A percentile compares a stretch with the other conserved stretches of the same genome.
These are phyloP conservation scores for Pelodiscus sinensis DNA, from an alignment of 2,113 vertebrate genomes.

Conservation along the genomic window DNA sequence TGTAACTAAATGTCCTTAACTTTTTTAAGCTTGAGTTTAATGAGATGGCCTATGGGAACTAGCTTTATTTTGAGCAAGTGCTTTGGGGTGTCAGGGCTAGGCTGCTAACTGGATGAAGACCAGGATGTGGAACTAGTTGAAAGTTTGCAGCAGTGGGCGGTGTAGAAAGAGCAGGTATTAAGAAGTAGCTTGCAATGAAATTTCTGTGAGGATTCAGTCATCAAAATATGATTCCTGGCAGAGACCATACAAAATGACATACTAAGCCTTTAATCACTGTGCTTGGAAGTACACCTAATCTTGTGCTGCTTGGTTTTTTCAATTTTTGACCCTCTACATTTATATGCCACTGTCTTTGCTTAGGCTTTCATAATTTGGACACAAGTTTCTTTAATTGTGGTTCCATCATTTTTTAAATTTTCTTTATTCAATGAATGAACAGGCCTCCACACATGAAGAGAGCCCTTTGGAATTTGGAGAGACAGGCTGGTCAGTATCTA, in stretches of 20 bases:
- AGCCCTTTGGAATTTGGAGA: not conserved
- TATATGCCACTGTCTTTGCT: not conserved
- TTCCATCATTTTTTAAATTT: too few species aligned
- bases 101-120: not conserved
- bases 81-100: not conserved
- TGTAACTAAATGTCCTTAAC: not conserved
- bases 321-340: not conserved
- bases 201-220: not conserved
- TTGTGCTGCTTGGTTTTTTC: not conserved
- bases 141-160: not conserved
- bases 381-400: not conserved
- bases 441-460: conserved; percentile 1
- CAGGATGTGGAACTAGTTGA: not conserved
- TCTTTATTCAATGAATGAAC: not conserved
- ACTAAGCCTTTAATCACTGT: not conserved
- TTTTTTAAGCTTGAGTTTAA: not conserved
- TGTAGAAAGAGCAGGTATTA: not conserved
- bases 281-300: too few species aligned
- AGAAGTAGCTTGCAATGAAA: not conserved
- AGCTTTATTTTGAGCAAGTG: not conserved
- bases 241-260: not conserved
- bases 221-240: not conserved
- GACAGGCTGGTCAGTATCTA: not conserved
- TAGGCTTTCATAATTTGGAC: not conserved
- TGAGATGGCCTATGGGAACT: not conserved